These are phyloP conservation scores for Nansenia antarctica DNA, from an alignment of 2,113 vertebrate genomes.

Conservation along the genomic window DNA sequence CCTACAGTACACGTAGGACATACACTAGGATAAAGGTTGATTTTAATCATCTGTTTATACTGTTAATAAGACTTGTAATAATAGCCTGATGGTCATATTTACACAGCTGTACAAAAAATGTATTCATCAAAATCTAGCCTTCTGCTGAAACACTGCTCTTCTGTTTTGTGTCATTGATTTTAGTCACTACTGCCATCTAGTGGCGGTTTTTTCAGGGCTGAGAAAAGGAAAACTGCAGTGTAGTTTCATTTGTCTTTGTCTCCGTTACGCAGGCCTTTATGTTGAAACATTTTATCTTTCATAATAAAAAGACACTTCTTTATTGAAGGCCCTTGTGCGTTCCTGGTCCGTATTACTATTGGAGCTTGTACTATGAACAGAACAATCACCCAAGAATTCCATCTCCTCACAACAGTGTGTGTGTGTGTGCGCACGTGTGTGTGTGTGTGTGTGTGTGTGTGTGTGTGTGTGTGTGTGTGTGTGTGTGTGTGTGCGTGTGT, in stretches of 20 bases:
- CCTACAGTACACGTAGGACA: too few relatives aligned
- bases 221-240: conserved; percentile 30
- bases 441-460: too few relatives aligned
- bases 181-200: conserved; percentile 78
- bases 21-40: background rate
- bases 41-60: background rate
- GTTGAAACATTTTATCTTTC: background rate
- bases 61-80: background rate
- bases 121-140: background rate
- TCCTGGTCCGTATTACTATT: too few relatives aligned
- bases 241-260: conserved; percentile 6
- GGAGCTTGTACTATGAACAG: too few relatives aligned
- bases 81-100: background rate
- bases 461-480: too few relatives aligned
- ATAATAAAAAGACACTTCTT: background rate
- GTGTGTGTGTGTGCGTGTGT: too few relatives aligned
- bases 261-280: background rate
- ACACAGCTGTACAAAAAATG: background rate
- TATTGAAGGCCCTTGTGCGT: background rate
- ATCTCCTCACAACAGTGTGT: too few relatives aligned
- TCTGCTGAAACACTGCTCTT: background rate
- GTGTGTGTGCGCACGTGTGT: too few relatives aligned
- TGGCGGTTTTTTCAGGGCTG: conserved; percentile 43
- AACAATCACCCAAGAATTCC: too few relatives aligned
- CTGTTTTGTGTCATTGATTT: conserved; percentile 73